These are phyloP conservation scores for Volucella inanis DNA, from an alignment of 2,888 invertebrate genomes.

Conservation along the genomic window DNA sequence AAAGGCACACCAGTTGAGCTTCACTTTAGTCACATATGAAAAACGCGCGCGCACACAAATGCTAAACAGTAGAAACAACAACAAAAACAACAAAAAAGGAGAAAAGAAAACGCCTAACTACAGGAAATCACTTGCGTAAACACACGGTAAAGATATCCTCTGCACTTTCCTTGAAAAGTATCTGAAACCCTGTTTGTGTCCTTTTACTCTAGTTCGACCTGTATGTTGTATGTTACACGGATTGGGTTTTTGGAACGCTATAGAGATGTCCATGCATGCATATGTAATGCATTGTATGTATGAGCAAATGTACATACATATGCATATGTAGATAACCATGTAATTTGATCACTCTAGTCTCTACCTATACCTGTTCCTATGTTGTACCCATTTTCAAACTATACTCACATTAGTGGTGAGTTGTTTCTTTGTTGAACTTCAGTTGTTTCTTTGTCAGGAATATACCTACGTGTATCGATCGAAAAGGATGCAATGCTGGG, in stretches of 20 bases:
- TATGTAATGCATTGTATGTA: no score
- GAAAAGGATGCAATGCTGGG: conserved; percentile 43
- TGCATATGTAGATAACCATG: no score
- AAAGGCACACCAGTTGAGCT: conserved; percentile 63
- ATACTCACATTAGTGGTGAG: neutral
- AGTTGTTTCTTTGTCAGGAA: conserved; percentile 41
- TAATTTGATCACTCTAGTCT: no score
- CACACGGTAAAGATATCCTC: conserved; percentile 43
- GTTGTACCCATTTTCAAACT: conserved; percentile 11
- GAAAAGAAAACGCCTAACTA: conserved; percentile 53
- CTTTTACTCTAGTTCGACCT: neutral
- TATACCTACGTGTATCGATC: conserved; percentile 33
- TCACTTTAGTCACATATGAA: neutral
- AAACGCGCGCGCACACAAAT: neutral
- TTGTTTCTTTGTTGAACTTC: conserved; percentile 7
- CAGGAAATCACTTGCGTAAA: conserved; percentile 50
- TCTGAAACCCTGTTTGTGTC: conserved; percentile 8
- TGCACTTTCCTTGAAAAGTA: conserved; percentile 48
- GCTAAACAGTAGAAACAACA: neutral
- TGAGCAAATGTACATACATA: no score
- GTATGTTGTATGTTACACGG: no score
- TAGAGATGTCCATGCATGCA: conserved; percentile 3
- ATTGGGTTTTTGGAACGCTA: no score
- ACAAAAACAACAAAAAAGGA: neutral
- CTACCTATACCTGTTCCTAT: neutral